Percentiles rank a stretch among this genome's conserved stretches.
phyloP scores from a whole-genome alignment of 1,140 invertebrate genomes.

The Euura lappo region DNA sequence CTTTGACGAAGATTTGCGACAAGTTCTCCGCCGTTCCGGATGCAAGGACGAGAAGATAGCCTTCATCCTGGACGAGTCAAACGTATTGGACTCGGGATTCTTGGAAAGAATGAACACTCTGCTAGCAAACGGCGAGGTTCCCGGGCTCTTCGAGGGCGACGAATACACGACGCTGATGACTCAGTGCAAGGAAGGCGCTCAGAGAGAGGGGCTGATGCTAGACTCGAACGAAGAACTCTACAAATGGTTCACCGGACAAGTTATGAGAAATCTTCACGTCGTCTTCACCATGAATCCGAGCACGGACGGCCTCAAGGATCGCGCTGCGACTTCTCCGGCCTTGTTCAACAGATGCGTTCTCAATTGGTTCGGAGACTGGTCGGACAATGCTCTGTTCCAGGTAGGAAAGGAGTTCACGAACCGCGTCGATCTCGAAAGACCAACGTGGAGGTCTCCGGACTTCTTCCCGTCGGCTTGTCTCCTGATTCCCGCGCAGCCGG shows the following conservation, averaged over 20 bases:
- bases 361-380: slow-evolving; percentile 99
- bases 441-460: slow-evolving; percentile 84
- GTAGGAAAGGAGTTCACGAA: slow-evolving; percentile 89
- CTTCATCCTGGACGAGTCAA: slow-evolving; percentile 99
- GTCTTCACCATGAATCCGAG: slow-evolving; percentile 99
- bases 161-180: slow-evolving; percentile 99
- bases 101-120: slow-evolving; percentile 99
- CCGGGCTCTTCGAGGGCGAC: slow-evolving; percentile 91
- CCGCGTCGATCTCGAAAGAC: slow-evolving; percentile 81
- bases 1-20: slow-evolving; percentile 98
- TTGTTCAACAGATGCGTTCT: slow-evolving; percentile 99
- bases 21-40: slow-evolving; percentile 91
- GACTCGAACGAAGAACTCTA: slow-evolving; percentile 99
- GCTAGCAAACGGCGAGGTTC: slow-evolving; percentile 98
- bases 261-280: slow-evolving; percentile 98
- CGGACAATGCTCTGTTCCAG: slow-evolving; percentile 95
- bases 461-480: slow-evolving; percentile 88
- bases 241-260: slow-evolving; percentile 97
- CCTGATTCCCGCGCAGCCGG: slow-evolving; percentile 75
- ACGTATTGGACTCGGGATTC: slow-evolving; percentile 98
- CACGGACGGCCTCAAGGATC: slow-evolving; percentile 96
- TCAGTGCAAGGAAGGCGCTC: slow-evolving; percentile 98
- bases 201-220: slow-evolving; percentile 96
- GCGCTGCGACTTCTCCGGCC: slow-evolving; percentile 97
- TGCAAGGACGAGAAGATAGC: slow-evolving; percentile 99